Evolutionary conservation across 2,113 vertebrate species (phyloP), one percentile per base, ranked within the genome.

Genomic region (Seriola quinqueradiata): DNA sequence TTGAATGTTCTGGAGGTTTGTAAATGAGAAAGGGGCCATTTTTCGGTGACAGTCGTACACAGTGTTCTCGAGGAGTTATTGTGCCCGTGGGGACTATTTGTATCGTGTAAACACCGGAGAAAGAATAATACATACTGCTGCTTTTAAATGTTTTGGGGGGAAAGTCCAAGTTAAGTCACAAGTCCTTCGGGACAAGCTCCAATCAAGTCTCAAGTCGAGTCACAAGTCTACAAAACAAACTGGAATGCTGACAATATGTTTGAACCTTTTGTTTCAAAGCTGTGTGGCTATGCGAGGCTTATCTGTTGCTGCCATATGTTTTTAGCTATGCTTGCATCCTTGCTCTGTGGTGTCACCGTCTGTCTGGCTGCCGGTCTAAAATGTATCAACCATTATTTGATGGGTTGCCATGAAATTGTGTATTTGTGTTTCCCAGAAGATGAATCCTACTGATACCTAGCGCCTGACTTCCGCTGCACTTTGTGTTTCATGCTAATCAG

Each of bases 1-100:
- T 36, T 42, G 7, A 63, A 34, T 46, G 32, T 72, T 78, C 83
- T 10, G 19, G 64, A 28, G 59, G 59, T 23, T 54, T 70, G 44
- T 52, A 77, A 75, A 83, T 58, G 25, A 70, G n/a, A 70, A 75
- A 42, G 11, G n/a, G 60, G 19, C 32, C 7, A 19, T 50, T 70
- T 85, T 64, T 74, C 19, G 17, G 9, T 64, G 42, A 36, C 14
- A 12, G 54, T 32, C 28, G 32, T 21, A 17, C 8, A 60, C 16
- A 59, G 28, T 70, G 40, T 55, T 66, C 44, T 52, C 1, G 1
- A 46, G 38, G 28, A 34, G 23, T 72, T 71, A 9, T 25, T 54
- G 55, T 64, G 5, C 23, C 57, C 10, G 2, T 70, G 68, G 16
- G 64, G 19, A 44, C 5, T 4, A 8, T 54, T 19, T 70, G 34